Conservation (phyloP, 1,140 invertebrate genomes). For the Drosophila teissieri region DNA sequence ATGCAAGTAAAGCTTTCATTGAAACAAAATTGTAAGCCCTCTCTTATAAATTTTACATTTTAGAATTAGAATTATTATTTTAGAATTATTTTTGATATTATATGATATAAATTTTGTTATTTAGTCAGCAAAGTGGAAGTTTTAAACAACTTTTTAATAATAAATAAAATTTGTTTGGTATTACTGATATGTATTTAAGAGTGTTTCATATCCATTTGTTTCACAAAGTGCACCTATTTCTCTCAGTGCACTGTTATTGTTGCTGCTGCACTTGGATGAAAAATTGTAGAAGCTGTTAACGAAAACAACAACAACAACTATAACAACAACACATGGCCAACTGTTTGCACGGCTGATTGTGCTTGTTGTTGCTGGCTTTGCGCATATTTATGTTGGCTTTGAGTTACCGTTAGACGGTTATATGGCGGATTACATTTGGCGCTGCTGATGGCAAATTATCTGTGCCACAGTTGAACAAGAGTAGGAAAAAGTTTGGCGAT, state of each 20-base stretch:
- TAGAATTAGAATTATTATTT: not conserved
- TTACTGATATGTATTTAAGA: too few relatives aligned
- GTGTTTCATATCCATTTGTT: too few relatives aligned
- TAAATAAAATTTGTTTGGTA: too few relatives aligned
- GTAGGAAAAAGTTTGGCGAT: not conserved
- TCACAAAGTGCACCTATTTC: not conserved
- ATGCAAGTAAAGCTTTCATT: not conserved
- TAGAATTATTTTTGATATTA: not conserved
- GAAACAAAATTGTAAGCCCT: too few relatives aligned
- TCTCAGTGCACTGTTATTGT: conserved; percentile 33
- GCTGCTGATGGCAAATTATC: conserved; percentile 78
- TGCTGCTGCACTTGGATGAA: conserved; percentile 68
- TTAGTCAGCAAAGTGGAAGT: too few relatives aligned
- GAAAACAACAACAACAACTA: conserved; percentile 38
- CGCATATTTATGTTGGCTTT: conserved; percentile 80
- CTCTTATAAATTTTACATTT: not conserved
- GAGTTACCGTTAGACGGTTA: conserved; percentile 80
- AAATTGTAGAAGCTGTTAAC: conserved; percentile 79
- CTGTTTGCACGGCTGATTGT: conserved; percentile 72
- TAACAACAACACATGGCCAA: conserved; percentile 45
- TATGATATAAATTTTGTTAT: too few relatives aligned
- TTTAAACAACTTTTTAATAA: too few relatives aligned
- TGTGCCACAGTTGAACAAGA: conserved; percentile 51
- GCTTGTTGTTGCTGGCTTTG: conserved; percentile 57
- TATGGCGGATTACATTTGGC: conserved; percentile 80